Base-by-base conservation (phyloP, 2,888 invertebrate genomes). In the Ophion ellenae region DNA sequence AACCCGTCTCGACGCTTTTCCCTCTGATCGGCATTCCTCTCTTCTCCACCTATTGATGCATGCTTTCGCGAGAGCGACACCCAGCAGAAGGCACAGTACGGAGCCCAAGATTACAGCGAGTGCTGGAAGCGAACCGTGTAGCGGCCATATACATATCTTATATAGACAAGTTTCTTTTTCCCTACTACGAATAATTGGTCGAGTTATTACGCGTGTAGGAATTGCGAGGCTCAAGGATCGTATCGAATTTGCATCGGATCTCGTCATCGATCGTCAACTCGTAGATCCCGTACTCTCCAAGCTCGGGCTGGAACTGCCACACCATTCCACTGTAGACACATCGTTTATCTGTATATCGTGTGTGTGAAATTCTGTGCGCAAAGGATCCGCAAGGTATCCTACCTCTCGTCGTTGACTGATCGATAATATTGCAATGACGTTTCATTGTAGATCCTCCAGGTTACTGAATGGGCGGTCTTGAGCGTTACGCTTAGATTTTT, bases 271-370 rank as follows among this genome's bases (percentile, higher is more conserved):
- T 93, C 61, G 95, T 95, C 67, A 97, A 93, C 83, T 96, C 95
- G 92, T 97, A 97, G 78, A 97, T 96, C 5, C 97, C 97, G 90
- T 97, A 97, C 94, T 97, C 96, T 1, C 96, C 96, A 88, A 97
- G 92, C 81, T 95, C 93, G 1, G 96, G 95, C 10, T 94, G 91
- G 47, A 96, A 88, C 88, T 96, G 95, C 90, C 97, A 97, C 74
- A 96, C 88, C 63, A 96, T 90, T 14, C 95, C 94, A 79, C 96
- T 97, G 93, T 11, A 20, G 36, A 73, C 11, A 76, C 36, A 76
- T 64, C 20, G 5, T n/a, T 74, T 20, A 20, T 28, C 24, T 9
- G n/a, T n/a, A 11, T 28, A 24, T 45, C 5, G 11, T 17, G 53
- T 1, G 14, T 14, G 53, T 14, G 17, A 17, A 53, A 5, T 17